Base-by-base conservation (phyloP, 2,888 invertebrate species). In the Troides helena region DNA sequence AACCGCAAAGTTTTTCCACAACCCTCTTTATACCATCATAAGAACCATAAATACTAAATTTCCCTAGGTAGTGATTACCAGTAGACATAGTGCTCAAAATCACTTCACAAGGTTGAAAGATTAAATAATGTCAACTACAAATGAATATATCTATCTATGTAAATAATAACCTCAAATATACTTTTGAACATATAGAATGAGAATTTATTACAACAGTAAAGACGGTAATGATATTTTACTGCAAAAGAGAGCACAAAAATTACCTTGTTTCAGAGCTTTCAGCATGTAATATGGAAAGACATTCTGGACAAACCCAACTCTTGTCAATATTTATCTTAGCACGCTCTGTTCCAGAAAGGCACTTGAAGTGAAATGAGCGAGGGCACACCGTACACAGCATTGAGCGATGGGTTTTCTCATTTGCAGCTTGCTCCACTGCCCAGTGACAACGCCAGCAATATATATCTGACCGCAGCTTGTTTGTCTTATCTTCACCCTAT, bases 401-500 rank as follows among this genome's bases (percentile, higher is more conserved):
- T 3, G 90, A 86, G 8, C 82, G 72, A 67, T 86, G 87, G 0
- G 76, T 72, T 72, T 88, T 90, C 67, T 91, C 89, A 73, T 79
- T 85, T 21, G 90, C 81, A n/a, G 83, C 79, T 25, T 88, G 86
- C 43, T 94, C 94, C 1, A 93, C 93, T 62, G 95, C 95, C 80
- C 95, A 95, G 81, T 98, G 98, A 80, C 99, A 99, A 73, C 96
- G 93, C 98, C 98, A 99, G 86, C 99, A 99, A 85, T 96, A 98
- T 21, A 94, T 93, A 85, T 98, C 98, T 81, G 94, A 93, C 36
- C 93, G 81, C 1, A 87, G 78, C 74, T 86, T 90, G 61, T 76
- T 80, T 14, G 63, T 70, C n/a, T 78, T 81, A 1, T 81, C 81
- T 69, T 70, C 65, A 66, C 72, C 70, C 87, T 89, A 71, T 63